phyloP scores from a whole-genome alignment of 2,113 vertebrate species.

The Elephas maximus region DNA sequence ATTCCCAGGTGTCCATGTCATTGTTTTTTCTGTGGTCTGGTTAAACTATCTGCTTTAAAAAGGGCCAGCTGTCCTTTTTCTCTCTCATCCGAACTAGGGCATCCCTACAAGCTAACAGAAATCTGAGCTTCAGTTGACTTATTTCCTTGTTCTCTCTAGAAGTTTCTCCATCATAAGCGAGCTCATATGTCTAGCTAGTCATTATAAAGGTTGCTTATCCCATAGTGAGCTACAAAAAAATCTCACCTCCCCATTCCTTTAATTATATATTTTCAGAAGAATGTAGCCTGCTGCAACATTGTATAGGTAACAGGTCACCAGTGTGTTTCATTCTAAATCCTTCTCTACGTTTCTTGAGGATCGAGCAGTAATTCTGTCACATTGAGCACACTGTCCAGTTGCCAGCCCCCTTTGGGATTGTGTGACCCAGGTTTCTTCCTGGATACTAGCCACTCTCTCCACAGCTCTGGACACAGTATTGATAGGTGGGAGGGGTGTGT shows the following conservation, averaged over 20 bases:
- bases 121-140: not conserved
- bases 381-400: no score
- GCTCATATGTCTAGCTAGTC: not conserved
- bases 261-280: not conserved
- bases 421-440: not conserved
- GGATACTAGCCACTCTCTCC: not conserved
- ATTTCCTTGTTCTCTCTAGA: not conserved
- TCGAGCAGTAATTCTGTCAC: not conserved
- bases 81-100: not conserved
- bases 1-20: not conserved
- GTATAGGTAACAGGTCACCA: not conserved
- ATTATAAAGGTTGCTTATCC: not conserved
- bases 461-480: not conserved
- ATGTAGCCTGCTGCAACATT: not conserved
- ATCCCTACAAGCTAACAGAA: not conserved
- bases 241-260: not conserved
- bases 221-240: not conserved
- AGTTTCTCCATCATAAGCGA: not conserved
- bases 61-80: not conserved
- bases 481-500: accelerated
- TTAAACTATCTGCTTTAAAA: not conserved
- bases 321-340: not conserved
- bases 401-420: not conserved
- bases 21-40: not conserved
- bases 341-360: not conserved